Evolutionary conservation across 2,888 invertebrate species (phyloP), one percentile per base, ranked within the genome.

Genomic region (Zhuqinia jingwanae): DNA sequence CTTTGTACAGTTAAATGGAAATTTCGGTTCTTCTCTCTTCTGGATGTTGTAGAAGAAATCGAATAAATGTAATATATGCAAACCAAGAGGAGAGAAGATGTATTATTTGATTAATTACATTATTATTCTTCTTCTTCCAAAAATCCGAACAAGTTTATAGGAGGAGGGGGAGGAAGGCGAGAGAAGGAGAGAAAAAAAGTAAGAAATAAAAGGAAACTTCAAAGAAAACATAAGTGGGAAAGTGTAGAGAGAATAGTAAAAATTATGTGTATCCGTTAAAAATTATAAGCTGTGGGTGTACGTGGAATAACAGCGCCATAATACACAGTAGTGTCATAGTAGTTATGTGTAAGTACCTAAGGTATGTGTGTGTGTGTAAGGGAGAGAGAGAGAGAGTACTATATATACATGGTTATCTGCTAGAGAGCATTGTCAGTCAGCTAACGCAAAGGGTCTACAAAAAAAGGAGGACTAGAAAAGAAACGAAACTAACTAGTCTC

Each of bases 91-190:
- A n/a, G 68, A 11, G 22, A 42, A 68, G 68, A 68, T 68, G 68
- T 68, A 68, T 68, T 68, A 68, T 68, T 68, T 68, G 68, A 68
- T 68, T 68, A 68, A 68, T 68, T 68, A 68, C 68, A 68, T 68
- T 68, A 68, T 68, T 68, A 68, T 68, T 68, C 68, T 45, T 36
- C 36, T 36, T 36, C 36, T 8, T 68, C 22, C 68, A 45, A 68
- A 68, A 68, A 36, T 36, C 36, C 36, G 36, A 36, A 36, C 36
- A 36, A 36, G 68, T 68, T 42, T 22, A 20, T 42, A 17, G 22
- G 68, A 30, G 60, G 15, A 63, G 2, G n/a, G 25, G 58, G 6
- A 11, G 58, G 8, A 8, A 15, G n/a, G 63, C 15, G 5, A 50
- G n/a, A 27, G 63, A 22, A 68, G 42, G 20, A 36, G 36, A 20